Conservation (phyloP, 2,113 vertebrate genomes). For the Vireo altiloquus region DNA sequence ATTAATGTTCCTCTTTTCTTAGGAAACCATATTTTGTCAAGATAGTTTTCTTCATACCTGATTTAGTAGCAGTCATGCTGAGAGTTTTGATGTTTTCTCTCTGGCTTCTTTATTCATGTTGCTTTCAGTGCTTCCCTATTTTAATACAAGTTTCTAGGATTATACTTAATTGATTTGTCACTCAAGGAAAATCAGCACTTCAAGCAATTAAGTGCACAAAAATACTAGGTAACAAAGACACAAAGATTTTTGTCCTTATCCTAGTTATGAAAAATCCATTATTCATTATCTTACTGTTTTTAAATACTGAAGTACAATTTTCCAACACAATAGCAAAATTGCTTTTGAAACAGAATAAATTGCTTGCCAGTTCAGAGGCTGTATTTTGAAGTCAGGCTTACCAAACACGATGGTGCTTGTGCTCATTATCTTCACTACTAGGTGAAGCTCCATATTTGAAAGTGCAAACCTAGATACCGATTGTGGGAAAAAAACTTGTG, state of each 20-base stretch:
- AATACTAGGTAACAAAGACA: slow-evolving; percentile 74
- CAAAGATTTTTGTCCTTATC: slow-evolving; percentile 68
- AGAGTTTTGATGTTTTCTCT: slow-evolving; percentile 63
- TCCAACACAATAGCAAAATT: slow-evolving; percentile 77
- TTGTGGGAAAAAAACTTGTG: background rate
- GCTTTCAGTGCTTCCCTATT: slow-evolving; percentile 68
- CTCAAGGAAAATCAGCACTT: slow-evolving; percentile 70
- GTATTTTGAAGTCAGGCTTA: slow-evolving; percentile 59
- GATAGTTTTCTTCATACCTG: slow-evolving; percentile 24
- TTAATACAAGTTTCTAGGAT: slow-evolving; percentile 72
- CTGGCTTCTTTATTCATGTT: slow-evolving; percentile 70
- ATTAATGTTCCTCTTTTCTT: slow-evolving; percentile 4
- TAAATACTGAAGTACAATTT: slow-evolving; percentile 76
- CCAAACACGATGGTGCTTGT: slow-evolving; percentile 29
- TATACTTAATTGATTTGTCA: slow-evolving; percentile 78
- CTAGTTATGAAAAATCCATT: slow-evolving; percentile 79
- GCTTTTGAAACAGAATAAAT: slow-evolving; percentile 76
- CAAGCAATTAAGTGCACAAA: slow-evolving; percentile 73
- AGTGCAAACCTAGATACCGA: background rate
- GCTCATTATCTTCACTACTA: slow-evolving; percentile 37
- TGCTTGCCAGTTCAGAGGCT: slow-evolving; percentile 70
- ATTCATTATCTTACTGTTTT: slow-evolving; percentile 81
- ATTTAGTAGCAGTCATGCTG: slow-evolving; percentile 41
- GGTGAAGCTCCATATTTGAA: background rate
- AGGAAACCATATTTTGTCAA: slow-evolving; percentile 20